Percentiles rank a stretch among this genome's conserved stretches.
phyloP scores from a whole-genome alignment of 2,113 vertebrate genomes.

The Thalassoma bifasciatum region DNA sequence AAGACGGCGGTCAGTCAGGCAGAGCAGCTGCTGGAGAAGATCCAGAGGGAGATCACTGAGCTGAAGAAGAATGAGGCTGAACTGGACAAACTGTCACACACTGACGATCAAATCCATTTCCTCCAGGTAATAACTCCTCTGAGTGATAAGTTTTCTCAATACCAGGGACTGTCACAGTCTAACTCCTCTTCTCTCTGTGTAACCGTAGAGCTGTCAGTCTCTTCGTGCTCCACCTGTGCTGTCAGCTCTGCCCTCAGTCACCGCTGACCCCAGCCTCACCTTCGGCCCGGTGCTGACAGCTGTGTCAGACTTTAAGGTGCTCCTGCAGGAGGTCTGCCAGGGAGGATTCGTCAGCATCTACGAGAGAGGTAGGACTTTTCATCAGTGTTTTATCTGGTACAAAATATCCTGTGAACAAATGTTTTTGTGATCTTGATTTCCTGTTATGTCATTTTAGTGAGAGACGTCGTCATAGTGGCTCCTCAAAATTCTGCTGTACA shows the following conservation, averaged over 20 bases:
- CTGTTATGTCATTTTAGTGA: conserved; percentile 63
- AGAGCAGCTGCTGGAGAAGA: conserved; percentile 72
- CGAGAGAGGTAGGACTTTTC: conserved; percentile 71
- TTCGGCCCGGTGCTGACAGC: conserved; percentile 70
- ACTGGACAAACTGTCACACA: conserved; percentile 74
- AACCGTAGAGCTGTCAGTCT: conserved; percentile 72
- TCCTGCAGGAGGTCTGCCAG: conserved; percentile 81
- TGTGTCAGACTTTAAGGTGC: conserved; percentile 76
- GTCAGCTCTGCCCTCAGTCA: conserved; percentile 54
- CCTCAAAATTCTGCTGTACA: conserved; percentile 28
- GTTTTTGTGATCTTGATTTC: background rate
- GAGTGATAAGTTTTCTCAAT: too few relatives aligned
- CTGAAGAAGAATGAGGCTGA: conserved; percentile 77
- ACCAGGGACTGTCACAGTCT: background rate
- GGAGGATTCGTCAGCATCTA: conserved; percentile 80
- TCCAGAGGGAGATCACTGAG: conserved; percentile 78
- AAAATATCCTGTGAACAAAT: background rate
- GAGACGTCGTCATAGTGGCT: conserved; percentile 69
- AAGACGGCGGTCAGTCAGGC: conserved; percentile 69
- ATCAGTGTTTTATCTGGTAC: background rate
- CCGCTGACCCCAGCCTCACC: conserved; percentile 56
- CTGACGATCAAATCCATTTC: conserved; percentile 78
- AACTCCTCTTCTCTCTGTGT: background rate
- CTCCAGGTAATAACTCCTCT: conserved; percentile 71
- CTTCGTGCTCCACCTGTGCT: conserved; percentile 64